Evolutionary conservation across 2,888 invertebrate genomes (phyloP), one percentile per base, ranked within the genome.

Genomic region (Nephrotoma flavescens): DNA sequence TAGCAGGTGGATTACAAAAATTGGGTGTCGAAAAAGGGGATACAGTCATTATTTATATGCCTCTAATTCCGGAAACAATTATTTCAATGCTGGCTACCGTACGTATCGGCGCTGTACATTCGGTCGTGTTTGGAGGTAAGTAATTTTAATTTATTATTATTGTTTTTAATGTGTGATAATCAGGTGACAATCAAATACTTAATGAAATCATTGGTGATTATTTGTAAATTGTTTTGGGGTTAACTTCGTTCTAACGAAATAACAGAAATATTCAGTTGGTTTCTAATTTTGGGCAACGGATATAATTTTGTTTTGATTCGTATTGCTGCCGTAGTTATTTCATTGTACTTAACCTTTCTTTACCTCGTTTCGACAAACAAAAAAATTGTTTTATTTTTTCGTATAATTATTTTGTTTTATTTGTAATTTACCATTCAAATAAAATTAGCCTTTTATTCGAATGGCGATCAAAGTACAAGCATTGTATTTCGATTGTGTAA

Each of bases 21-120:
- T 92, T 96, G 86, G 98, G 98, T 0, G 97, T 98, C 1, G 91
- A 92, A 19, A 94, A 95, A 89, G 98, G 98, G 0, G 97, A 97
- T 89, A 92, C 96, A 0, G 97, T 98, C 0, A 93, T 98, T 1
- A 97, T 98, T 89, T 98, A 98, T 91, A 98, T 98, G 98, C 98
- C 98, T 0, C 93, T 98, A 87, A 96, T 98, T 86, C 98, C 98
- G 0, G 97, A 98, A 91, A 96, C 97, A 0, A 94, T 98, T 85
- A 93, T 97, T 86, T 95, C 97, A 0, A 98, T 98, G 96, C 91
- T 98, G 89, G 98, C 98, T 0, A 95, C 95, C 1, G 96, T 95
- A 52, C 93, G 98, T 85, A 92, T 98, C 9, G 98, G 98, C 0
- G 98, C 97, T 2, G 93, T 97, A n/a, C 98, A 98, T 90, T 97